These are phyloP conservation scores for Cephus pygmeus DNA, from an alignment of 2,888 invertebrate species.

Conservation along the genomic window DNA sequence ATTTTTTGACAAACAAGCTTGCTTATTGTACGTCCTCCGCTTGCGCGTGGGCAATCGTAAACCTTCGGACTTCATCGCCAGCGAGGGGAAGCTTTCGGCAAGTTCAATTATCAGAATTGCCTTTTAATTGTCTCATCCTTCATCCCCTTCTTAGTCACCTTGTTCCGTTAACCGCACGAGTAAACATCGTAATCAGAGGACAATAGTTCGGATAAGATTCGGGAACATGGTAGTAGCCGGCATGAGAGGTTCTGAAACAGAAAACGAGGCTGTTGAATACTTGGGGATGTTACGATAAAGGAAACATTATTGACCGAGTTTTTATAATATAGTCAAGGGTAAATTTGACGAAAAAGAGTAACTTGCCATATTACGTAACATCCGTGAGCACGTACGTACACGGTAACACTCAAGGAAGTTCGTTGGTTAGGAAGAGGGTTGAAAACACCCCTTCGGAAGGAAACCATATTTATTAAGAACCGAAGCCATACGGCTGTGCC, in stretches of 20 bases:
- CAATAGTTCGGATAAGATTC: not conserved
- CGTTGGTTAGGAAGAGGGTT: not conserved
- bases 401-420: not conserved
- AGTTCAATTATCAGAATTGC: not conserved
- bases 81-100: not conserved
- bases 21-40: not conserved
- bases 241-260: not conserved
- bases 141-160: not conserved
- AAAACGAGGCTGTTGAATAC: not conserved
- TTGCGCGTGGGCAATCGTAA: not conserved
- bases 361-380: not conserved
- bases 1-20: conserved; percentile 2
- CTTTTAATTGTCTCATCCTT: not conserved
- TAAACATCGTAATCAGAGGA: not conserved
- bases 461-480: conserved; percentile 58
- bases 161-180: not conserved
- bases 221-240: not conserved
- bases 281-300: not conserved
- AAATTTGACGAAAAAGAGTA: not conserved
- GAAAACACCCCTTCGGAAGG: conserved; percentile 25
- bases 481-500: conserved; percentile 42
- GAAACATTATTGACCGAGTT: not conserved
- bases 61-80: not conserved
- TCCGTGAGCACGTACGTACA: not conserved
- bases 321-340: not conserved